phyloP scores from a whole-genome alignment of 2,888 invertebrate genomes.

The Clunio marinus region DNA sequence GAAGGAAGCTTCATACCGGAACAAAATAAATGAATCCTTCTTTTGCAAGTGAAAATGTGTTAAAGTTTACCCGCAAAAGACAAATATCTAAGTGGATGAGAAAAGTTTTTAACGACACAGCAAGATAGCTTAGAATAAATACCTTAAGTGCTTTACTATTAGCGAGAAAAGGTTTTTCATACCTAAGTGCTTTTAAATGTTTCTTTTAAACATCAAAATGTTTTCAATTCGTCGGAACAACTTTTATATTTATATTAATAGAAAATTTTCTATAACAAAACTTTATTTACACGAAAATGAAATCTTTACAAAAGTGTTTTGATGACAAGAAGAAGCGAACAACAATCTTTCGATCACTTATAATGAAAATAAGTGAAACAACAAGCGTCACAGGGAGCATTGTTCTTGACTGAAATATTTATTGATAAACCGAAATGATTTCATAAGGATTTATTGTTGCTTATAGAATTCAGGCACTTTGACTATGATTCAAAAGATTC shows the following conservation, averaged over 20 bases:
- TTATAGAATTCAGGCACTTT: background rate
- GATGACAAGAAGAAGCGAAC: background rate
- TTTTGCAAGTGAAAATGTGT: too few species aligned
- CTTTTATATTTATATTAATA: too few species aligned
- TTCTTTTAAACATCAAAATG: background rate
- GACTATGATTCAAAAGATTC: too few species aligned
- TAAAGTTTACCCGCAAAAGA: background rate
- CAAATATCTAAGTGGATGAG: too few species aligned
- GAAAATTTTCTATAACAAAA: too few species aligned
- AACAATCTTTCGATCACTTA: background rate
- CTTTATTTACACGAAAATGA: too few species aligned
- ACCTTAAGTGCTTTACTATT: background rate
- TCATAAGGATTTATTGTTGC: background rate
- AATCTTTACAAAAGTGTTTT: background rate
- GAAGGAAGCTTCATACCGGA: too few species aligned
- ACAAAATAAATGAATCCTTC: too few species aligned
- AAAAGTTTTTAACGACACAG: too few species aligned
- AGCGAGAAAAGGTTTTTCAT: background rate
- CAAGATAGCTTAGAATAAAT: too few species aligned
- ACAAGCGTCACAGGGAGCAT: background rate
- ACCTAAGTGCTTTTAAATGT: conserved; percentile 30
- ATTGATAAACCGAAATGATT: background rate
- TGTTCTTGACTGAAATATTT: background rate
- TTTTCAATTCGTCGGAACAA: background rate
- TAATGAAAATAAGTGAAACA: conserved; percentile 1